phyloP scores from a whole-genome alignment of 2,113 vertebrate species.

The Syngnathus floridae region DNA sequence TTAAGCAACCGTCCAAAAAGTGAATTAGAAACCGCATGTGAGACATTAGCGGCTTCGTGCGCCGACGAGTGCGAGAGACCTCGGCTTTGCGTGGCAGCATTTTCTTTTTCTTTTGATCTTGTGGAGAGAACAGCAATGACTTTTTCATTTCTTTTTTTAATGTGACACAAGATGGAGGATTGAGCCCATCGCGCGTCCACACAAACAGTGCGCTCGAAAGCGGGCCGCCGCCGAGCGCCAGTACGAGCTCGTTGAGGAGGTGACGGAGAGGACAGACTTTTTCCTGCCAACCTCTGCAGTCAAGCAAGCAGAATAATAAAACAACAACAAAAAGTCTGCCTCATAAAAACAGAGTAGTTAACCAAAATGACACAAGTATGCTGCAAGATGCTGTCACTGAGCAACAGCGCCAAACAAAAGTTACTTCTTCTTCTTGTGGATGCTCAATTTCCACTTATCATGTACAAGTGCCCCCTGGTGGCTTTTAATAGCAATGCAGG shows the following conservation, averaged over 20 bases:
- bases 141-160: background rate
- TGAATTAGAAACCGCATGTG: conserved; percentile 4
- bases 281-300: background rate
- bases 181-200: background rate
- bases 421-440: no score
- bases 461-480: no score
- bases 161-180: background rate
- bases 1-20: conserved; percentile 20
- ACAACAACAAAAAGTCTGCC: background rate
- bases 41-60: conserved; percentile 14
- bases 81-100: background rate
- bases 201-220: background rate
- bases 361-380: background rate
- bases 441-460: no score
- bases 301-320: background rate
- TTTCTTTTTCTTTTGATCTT: background rate
- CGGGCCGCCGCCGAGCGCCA: background rate
- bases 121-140: background rate
- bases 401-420: no score
- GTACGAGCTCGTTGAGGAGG: background rate
- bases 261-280: background rate
- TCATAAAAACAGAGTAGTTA: background rate
- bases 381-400: background rate
- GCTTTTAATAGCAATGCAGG: no score
- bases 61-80: conserved; percentile 16